Evolutionary conservation across 2,888 invertebrate species (phyloP).

Genomic region (Ashinkailepas kermadecensis): DNA sequence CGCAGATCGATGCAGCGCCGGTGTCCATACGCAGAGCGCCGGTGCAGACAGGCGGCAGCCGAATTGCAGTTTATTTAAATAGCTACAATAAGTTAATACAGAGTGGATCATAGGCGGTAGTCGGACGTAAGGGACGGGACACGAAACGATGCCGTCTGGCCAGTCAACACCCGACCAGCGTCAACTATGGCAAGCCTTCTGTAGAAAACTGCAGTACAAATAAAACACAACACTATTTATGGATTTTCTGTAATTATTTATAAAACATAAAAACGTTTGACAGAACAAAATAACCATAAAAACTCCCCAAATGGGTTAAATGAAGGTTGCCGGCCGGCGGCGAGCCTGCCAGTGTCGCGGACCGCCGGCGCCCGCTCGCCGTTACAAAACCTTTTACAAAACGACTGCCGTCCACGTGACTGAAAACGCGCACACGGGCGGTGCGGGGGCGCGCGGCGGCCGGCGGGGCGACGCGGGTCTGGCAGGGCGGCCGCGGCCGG

Average conservation of each 20-base stretch:
- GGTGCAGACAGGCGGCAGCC: neutral
- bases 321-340: neutral
- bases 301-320: slow-evolving; percentile 17
- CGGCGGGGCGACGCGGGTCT: neutral
- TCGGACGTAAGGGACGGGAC: neutral
- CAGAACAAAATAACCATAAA: slow-evolving; percentile 18
- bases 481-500: neutral
- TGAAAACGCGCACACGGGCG: neutral
- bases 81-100: slow-evolving; percentile 26
- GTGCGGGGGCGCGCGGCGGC: neutral
- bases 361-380: neutral
- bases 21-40: no score
- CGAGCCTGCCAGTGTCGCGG: neutral
- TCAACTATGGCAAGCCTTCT: slow-evolving; percentile 19
- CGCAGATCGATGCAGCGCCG: no score
- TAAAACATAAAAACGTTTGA: slow-evolving; percentile 24
- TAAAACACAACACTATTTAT: slow-evolving; percentile 24
- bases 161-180: neutral
- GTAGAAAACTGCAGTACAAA: slow-evolving; percentile 24
- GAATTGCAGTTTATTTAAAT: slow-evolving; percentile 21
- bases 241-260: slow-evolving; percentile 16
- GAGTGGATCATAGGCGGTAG: slow-evolving; percentile 14
- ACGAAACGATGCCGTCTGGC: neutral
- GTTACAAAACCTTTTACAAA: neutral
- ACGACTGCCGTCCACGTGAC: neutral